Evolutionary conservation across 35 echinoderm and acorn worm genomes (phyloP).

Genomic region (Eucidaris tribuloides): DNA sequence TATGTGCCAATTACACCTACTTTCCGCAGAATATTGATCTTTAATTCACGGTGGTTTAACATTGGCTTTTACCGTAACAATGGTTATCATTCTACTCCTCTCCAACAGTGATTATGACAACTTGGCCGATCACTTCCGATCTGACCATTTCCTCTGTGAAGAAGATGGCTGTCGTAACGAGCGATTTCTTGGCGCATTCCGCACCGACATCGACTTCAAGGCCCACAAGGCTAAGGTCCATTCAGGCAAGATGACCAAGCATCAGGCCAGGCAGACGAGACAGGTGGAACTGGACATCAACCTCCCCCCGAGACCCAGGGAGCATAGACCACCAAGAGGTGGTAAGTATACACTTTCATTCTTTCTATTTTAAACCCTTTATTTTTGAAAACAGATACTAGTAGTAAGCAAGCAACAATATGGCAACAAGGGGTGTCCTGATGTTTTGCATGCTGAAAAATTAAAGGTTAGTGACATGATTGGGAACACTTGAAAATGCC

Average conservation of each 20-base stretch:
- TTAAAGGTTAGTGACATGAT: too few species aligned
- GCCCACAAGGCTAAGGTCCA: slow-evolving; percentile 74
- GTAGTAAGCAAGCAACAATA: too few species aligned
- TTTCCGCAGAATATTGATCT: too few species aligned
- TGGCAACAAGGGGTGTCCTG: too few species aligned
- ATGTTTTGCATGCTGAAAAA: too few species aligned
- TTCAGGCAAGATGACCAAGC: slow-evolving; percentile 47
- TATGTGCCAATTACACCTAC: too few species aligned
- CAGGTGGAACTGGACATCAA: slow-evolving; percentile 87
- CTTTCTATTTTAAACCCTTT: too few species aligned
- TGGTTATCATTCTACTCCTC: not conserved
- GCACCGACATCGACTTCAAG: slow-evolving; percentile 77
- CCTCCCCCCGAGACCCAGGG: slow-evolving; percentile 53
- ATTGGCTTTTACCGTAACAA: too few species aligned
- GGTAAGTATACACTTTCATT: not conserved
- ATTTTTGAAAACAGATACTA: too few species aligned
- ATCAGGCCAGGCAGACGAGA: slow-evolving; percentile 75
- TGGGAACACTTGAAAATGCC: too few species aligned
- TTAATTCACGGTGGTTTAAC: too few species aligned
- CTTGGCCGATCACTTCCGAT: slow-evolving; percentile 70
- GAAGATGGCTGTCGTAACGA: slow-evolving; percentile 64
- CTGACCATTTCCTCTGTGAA: slow-evolving; percentile 80
- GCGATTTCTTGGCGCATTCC: slow-evolving; percentile 81
- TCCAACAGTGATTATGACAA: slow-evolving; percentile 69
- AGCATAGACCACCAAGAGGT: slow-evolving; percentile 26